These are phyloP conservation scores for Bos indicus DNA, from an alignment of 2,113 vertebrate species.

Conservation along the genomic window DNA sequence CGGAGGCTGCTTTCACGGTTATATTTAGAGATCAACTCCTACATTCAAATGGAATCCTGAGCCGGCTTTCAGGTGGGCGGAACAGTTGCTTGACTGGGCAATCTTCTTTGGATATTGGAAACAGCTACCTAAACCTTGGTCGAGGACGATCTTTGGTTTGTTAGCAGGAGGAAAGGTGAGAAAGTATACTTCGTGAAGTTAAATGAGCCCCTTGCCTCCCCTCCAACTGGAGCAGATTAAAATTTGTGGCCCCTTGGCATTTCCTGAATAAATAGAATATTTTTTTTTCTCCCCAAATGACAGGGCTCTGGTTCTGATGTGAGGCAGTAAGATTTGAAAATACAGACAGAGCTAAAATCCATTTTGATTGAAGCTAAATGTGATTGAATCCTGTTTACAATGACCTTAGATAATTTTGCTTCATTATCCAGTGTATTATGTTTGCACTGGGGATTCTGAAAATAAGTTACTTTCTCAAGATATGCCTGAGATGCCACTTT, in stretches of 20 bases:
- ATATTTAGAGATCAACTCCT: conserved; percentile 61
- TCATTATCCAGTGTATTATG: neutral
- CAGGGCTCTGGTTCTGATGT: neutral
- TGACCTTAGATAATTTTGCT: neutral
- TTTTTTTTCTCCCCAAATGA: neutral
- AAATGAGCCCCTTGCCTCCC: neutral
- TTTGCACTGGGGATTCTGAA: neutral
- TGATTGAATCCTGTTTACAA: neutral
- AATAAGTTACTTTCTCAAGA: neutral
- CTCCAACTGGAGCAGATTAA: conserved; percentile 37
- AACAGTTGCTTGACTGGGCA: conserved; percentile 47
- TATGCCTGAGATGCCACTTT: neutral
- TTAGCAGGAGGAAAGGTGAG: neutral
- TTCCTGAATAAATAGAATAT: conserved; percentile 47
- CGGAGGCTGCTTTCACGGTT: neutral
- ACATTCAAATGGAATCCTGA: conserved; percentile 43
- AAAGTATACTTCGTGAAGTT: neutral
- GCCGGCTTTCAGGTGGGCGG: conserved; percentile 44
- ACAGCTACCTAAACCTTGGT: conserved; percentile 20
- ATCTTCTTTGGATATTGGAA: conserved; percentile 9
- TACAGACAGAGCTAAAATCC: neutral
- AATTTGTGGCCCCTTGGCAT: conserved; percentile 16
- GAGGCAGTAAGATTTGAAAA: conserved; percentile 32
- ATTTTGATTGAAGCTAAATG: neutral
- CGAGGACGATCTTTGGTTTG: neutral